Conservation (phyloP, 2,113 vertebrate genomes). For the Copsychus sechellarum region DNA sequence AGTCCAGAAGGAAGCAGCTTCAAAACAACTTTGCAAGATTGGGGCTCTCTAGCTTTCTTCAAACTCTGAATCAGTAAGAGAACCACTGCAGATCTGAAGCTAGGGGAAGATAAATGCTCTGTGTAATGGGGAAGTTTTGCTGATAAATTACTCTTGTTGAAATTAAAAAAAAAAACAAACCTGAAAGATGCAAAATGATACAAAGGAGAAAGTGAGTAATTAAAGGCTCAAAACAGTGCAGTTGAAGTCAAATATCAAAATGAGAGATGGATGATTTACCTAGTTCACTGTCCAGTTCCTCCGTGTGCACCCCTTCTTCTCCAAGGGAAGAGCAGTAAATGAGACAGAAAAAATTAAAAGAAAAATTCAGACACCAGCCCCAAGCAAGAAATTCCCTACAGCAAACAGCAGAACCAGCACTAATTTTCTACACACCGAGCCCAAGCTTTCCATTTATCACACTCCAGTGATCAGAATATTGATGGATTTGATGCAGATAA, state of each 20-base stretch:
- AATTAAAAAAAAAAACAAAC: background rate
- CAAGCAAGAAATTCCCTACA: constrained; percentile 72
- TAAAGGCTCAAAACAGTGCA: constrained; percentile 39
- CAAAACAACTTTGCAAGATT: background rate
- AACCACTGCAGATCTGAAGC: background rate
- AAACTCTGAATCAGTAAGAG: background rate
- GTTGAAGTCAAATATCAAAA: constrained; percentile 49
- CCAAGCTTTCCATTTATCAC: constrained; percentile 53
- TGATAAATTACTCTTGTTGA: background rate
- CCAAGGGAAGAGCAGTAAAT: constrained; percentile 79
- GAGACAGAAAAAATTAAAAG: constrained; percentile 79
- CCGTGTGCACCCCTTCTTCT: constrained; percentile 99
- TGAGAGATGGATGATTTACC: constrained; percentile 82
- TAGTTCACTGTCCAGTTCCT: constrained; percentile 98
- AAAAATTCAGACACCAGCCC: constrained; percentile 78
- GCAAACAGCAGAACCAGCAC: constrained; percentile 66
- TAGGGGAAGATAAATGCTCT: background rate
- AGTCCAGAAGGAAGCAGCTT: background rate
- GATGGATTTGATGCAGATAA: constrained; percentile 41
- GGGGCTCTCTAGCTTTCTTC: background rate
- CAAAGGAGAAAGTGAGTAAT: constrained; percentile 37
- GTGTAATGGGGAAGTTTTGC: background rate
- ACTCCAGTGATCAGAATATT: constrained; percentile 40
- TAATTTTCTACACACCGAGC: constrained; percentile 41
- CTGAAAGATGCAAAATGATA: constrained; percentile 57